A percentile compares a stretch with the other conserved stretches of the same genome.
These are phyloP conservation scores for Acipenser oxyrinchus DNA, from an alignment of 2,797 vertebrate species.

Conservation along the genomic window DNA sequence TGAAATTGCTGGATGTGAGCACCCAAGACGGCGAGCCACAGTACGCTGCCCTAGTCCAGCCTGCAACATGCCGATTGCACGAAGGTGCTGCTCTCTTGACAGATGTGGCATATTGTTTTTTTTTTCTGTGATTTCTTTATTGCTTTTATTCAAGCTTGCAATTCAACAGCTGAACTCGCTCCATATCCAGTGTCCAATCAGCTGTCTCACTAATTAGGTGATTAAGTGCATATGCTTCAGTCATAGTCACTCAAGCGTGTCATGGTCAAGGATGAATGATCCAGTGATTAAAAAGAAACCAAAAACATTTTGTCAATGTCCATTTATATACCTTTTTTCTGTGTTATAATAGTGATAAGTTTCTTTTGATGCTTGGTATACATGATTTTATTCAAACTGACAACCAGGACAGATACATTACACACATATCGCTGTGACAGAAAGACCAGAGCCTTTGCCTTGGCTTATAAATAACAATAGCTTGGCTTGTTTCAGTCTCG, in stretches of 20 bases:
- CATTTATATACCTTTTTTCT: constrained; percentile 6
- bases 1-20: too few species aligned
- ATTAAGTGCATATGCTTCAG: neutral
- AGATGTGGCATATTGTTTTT: too few species aligned
- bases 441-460: constrained; percentile 10
- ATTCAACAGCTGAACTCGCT: too few species aligned
- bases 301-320: neutral
- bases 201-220: neutral
- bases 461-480: constrained; percentile 21
- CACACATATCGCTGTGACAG: constrained; percentile 10
- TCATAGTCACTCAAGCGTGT: neutral
- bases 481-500: neutral
- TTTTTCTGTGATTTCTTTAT: too few species aligned
- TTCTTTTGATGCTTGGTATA: neutral
- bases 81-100: too few species aligned
- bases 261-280: neutral
- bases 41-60: too few species aligned
- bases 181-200: too few species aligned
- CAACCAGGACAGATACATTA: constrained; percentile 29
- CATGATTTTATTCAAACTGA: constrained; percentile 23
- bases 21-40: too few species aligned
- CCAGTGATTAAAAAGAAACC: neutral
- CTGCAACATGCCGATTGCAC: too few species aligned
- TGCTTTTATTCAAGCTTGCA: too few species aligned
- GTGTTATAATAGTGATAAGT: constrained; percentile 1